A percentile compares a stretch with the other conserved stretches of the same genome.
Evolutionary conservation across 1,140 invertebrate species (phyloP).

Genomic region (Cataglyphis hispanica): DNA sequence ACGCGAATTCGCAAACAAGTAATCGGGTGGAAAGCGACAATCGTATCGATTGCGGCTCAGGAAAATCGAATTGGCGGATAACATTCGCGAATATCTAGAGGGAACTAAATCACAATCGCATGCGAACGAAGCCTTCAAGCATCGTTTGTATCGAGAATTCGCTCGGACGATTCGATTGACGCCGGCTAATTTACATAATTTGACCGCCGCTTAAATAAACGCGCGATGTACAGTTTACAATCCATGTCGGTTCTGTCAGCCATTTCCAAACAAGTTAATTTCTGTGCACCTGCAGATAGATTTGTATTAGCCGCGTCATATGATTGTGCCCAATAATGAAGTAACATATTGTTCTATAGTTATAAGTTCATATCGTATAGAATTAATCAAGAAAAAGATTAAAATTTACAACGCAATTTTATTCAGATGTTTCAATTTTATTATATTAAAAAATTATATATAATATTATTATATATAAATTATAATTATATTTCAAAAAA

Average conservation of each 20-base stretch:
- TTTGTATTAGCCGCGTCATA: background rate
- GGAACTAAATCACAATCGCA: conserved; percentile 9
- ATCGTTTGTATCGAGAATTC: background rate
- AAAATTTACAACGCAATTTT: background rate
- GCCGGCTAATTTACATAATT: conserved; percentile 40
- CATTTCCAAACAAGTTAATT: conserved; percentile 21
- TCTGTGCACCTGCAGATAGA: background rate
- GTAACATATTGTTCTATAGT: conserved; percentile 36
- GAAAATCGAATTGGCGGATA: conserved; percentile 23
- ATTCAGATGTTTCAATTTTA: background rate
- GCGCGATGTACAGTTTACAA: conserved; percentile 31
- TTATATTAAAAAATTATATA: background rate
- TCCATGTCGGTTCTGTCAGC: conserved; percentile 6
- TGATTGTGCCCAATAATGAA: conserved; percentile 14
- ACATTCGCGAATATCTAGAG: conserved; percentile 12
- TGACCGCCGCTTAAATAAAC: conserved; percentile 40
- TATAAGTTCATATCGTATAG: background rate
- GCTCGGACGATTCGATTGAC: background rate
- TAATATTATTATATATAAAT: too few species aligned
- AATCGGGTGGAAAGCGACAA: background rate
- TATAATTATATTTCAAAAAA: too few species aligned
- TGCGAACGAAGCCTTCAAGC: background rate
- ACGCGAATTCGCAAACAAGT: background rate
- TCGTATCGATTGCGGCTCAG: background rate
- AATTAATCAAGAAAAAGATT: background rate